A percentile compares a stretch with the other conserved stretches of the same genome.
phyloP scores from a whole-genome alignment of 2,888 invertebrate genomes.

The Ligdia adustata region DNA sequence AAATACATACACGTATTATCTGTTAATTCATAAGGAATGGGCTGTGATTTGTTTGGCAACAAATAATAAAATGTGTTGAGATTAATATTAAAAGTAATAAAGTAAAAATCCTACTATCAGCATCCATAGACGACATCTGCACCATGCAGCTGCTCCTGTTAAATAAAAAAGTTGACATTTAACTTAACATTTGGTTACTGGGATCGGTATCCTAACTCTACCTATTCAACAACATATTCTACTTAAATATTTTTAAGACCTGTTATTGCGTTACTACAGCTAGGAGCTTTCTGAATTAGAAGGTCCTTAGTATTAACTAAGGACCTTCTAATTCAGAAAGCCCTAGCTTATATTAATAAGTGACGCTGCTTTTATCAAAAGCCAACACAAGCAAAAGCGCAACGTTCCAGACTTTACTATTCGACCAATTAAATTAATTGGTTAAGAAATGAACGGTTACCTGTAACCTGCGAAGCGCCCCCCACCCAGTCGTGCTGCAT shows the following conservation, averaged over 20 bases:
- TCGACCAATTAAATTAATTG: conserved; percentile 17
- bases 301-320: too few species aligned
- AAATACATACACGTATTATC: conserved; percentile 8
- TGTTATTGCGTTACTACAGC: too few species aligned
- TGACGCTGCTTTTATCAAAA: conserved; percentile 1
- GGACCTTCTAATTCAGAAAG: too few species aligned
- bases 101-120: conserved; percentile 47
- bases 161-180: conserved; percentile 34
- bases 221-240: too few species aligned
- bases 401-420: conserved; percentile 1
- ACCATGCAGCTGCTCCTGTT: conserved; percentile 67
- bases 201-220: too few species aligned
- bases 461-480: conserved; percentile 76
- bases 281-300: too few species aligned
- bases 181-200: background rate
- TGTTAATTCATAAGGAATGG: conserved; percentile 21
- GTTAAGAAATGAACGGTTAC: conserved; percentile 44
- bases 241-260: too few species aligned
- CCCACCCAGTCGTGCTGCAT: conserved; percentile 82
- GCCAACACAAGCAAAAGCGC: background rate
- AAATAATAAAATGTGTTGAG: conserved; percentile 7
- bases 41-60: conserved; percentile 29
- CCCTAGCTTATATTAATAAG: too few species aligned
- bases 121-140: conserved; percentile 59
- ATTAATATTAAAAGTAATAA: conserved; percentile 39